phyloP scores from a whole-genome alignment of 2,797 vertebrate genomes.

The Neosilurus hyrtlii region DNA sequence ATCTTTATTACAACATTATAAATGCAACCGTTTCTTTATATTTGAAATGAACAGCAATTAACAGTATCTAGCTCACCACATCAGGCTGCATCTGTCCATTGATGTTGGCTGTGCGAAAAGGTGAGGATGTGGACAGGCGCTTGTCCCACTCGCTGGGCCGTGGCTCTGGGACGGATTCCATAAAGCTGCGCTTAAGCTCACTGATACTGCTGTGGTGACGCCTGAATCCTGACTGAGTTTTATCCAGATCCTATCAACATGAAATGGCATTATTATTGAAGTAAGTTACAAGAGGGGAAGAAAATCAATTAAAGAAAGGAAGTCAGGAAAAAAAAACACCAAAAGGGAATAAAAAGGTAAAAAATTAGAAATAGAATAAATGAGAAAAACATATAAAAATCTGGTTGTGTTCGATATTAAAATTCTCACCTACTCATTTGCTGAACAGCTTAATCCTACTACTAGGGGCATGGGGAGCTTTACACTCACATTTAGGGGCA shows the following conservation, averaged over 20 bases:
- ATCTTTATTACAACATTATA: background rate
- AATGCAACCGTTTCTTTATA: background rate
- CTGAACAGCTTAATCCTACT: too few species aligned
- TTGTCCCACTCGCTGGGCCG: conserved; percentile 97
- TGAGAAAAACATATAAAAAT: background rate
- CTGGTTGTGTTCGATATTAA: background rate
- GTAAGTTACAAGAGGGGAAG: background rate
- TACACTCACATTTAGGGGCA: too few species aligned
- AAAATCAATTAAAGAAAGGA: background rate
- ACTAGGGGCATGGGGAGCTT: too few species aligned
- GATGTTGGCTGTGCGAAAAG: conserved; percentile 86
- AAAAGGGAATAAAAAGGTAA: background rate
- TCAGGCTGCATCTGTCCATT: conserved; percentile 89
- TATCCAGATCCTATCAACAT: conserved; percentile 85
- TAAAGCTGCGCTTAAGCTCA: conserved; percentile 95
- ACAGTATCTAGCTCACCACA: conserved; percentile 77
- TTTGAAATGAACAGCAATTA: conserved; percentile 1
- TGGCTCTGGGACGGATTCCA: conserved; percentile 92
- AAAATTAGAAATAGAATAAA: background rate
- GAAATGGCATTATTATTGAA: background rate
- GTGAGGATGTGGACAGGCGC: conserved; percentile 91
- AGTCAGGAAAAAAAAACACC: background rate
- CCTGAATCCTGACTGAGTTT: conserved; percentile 92
- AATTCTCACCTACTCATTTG: background rate
- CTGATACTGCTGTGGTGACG: conserved; percentile 97